These are phyloP conservation scores for Drosophila borborema DNA, from an alignment of 2,888 invertebrate genomes.

Conservation along the genomic window DNA sequence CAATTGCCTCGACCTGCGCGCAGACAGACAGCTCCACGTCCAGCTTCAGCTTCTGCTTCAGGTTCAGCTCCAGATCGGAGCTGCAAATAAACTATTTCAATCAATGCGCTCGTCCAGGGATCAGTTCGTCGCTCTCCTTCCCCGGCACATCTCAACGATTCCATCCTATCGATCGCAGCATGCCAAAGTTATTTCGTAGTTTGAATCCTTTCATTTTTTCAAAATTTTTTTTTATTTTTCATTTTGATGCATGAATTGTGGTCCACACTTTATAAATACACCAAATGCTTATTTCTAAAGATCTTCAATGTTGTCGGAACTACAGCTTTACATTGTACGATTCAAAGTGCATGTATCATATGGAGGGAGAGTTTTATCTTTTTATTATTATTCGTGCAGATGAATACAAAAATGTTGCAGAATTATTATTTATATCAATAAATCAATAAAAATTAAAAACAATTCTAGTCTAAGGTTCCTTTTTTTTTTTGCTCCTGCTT, in stretches of 20 bases:
- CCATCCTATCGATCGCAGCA: slow-evolving; percentile 29
- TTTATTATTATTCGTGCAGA: no score
- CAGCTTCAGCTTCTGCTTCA: slow-evolving; percentile 32
- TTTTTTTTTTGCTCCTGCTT: no score
- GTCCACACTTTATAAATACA: slow-evolving; percentile 15
- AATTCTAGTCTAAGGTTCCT: no score
- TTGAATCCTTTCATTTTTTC: slow-evolving; percentile 14
- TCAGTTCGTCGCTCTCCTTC: slow-evolving; percentile 34
- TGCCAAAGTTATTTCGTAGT: slow-evolving; percentile 32
- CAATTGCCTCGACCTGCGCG: slow-evolving; percentile 38
- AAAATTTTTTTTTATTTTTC: not conserved
- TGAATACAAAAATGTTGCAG: no score
- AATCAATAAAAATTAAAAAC: no score
- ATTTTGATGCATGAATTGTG: slow-evolving; percentile 13
- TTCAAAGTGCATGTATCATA: no score
- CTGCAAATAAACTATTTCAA: slow-evolving; percentile 81
- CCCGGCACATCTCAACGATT: not conserved
- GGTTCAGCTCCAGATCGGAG: slow-evolving; percentile 44
- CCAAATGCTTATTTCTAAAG: not conserved
- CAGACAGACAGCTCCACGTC: slow-evolving; percentile 36
- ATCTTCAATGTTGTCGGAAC: not conserved
- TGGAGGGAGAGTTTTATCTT: no score
- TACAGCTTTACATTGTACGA: not conserved
- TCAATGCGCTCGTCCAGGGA: slow-evolving; percentile 66
- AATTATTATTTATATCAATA: no score